Evolutionary conservation across 2,888 invertebrate species (phyloP).

Genomic region (Agriotes lineatus): DNA sequence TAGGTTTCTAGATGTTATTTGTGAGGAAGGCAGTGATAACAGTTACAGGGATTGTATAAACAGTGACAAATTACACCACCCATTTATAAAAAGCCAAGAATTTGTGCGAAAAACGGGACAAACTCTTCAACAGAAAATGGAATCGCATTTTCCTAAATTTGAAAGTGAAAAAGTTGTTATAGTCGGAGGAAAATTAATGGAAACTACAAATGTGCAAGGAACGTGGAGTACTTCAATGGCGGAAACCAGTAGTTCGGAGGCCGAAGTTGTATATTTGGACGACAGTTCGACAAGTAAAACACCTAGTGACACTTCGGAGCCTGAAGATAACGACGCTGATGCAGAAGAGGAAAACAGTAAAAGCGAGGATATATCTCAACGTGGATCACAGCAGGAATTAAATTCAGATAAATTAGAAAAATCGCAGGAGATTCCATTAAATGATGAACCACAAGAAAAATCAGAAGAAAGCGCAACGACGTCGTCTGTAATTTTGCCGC

Average conservation of each 20-base stretch:
- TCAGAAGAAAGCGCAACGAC: background rate
- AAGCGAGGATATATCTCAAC: background rate
- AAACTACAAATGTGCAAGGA: conserved; percentile 51
- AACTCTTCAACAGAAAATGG: conserved; percentile 39
- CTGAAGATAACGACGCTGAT: conserved; percentile 62
- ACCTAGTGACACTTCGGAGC: conserved; percentile 68
- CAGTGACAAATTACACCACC: background rate
- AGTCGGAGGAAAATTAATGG: conserved; percentile 63
- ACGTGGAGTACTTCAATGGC: conserved; percentile 33
- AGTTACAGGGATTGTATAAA: conserved; percentile 64
- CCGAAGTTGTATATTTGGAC: conserved; percentile 77
- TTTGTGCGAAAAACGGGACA: conserved; percentile 1
- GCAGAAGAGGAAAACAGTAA: conserved; percentile 65
- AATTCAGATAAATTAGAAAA: background rate
- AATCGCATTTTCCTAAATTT: conserved; percentile 13
- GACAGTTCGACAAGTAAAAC: conserved; percentile 72
- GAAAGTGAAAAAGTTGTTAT: conserved; percentile 23
- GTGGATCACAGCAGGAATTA: conserved; percentile 2
- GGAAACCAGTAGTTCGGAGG: conserved; percentile 26
- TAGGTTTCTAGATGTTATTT: conserved; percentile 81
- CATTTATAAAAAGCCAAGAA: conserved; percentile 54
- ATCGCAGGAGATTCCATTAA: background rate
- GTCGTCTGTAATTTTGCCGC: conserved; percentile 15
- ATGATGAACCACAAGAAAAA: background rate
- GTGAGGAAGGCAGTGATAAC: conserved; percentile 81